Conservation (phyloP, 1,140 invertebrate species). For the Chrysopa pallens region DNA sequence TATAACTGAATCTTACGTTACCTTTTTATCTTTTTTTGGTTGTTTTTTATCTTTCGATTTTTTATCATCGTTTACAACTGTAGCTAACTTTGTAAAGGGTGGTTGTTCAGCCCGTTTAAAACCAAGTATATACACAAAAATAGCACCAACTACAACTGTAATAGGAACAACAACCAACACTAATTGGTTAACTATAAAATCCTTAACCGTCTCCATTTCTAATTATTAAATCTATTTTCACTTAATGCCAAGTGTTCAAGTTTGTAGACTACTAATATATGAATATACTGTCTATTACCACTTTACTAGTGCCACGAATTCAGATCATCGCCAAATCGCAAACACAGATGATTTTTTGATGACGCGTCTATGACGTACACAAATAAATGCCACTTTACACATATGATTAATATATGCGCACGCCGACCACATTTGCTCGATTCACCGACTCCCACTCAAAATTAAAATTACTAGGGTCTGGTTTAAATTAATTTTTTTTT, state of each 20-base stretch:
- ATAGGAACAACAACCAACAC: conserved; percentile 41
- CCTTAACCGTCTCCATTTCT: conserved; percentile 34
- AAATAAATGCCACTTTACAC: conserved; percentile 10
- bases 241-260: conserved; percentile 23
- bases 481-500: no score
- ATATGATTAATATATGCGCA: not conserved
- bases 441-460: no score
- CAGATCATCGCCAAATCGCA: conserved; percentile 7
- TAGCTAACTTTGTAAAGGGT: conserved; percentile 44
- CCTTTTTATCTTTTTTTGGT: conserved; percentile 48
- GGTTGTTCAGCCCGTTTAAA: conserved; percentile 54
- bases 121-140: conserved; percentile 50
- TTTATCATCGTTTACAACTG: conserved; percentile 34
- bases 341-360: conserved; percentile 25
- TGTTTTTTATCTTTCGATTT: conserved; percentile 45
- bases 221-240: conserved; percentile 24
- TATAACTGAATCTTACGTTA: conserved; percentile 18
- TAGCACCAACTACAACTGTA: conserved; percentile 40
- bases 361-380: conserved; percentile 40
- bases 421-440: not conserved
- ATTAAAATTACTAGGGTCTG: no score
- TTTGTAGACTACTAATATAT: conserved; percentile 16
- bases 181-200: conserved; percentile 31
- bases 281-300: conserved; percentile 20
- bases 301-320: conserved; percentile 4